These are phyloP conservation scores for Craseonycteris thonglongyai DNA, from an alignment of 2,113 vertebrate genomes.

Conservation along the genomic window DNA sequence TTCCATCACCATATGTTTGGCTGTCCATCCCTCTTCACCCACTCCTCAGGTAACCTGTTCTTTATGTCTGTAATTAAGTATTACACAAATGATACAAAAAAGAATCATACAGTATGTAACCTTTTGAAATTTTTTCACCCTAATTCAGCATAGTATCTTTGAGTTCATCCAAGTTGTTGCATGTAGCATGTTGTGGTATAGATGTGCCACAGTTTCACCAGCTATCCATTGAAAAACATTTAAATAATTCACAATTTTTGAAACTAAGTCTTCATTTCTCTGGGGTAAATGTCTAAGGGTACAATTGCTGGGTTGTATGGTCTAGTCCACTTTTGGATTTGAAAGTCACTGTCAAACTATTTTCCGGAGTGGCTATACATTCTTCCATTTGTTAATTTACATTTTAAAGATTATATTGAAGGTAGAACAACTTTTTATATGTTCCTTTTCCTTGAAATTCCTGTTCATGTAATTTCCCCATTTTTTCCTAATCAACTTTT, in stretches of 20 bases:
- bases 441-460: constrained; percentile 1
- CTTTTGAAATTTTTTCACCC: neutral
- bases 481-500: neutral
- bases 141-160: neutral
- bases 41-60: neutral
- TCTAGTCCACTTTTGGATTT: neutral
- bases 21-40: too few species aligned
- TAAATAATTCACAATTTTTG: neutral
- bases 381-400: neutral
- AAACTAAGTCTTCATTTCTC: neutral
- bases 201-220: neutral
- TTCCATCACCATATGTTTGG: too few species aligned
- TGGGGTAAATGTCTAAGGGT: neutral
- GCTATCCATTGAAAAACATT: neutral
- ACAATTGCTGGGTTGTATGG: neutral
- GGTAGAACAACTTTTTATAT: neutral
- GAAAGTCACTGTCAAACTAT: neutral
- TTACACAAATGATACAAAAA: neutral
- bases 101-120: neutral
- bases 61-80: neutral
- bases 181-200: neutral
- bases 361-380: neutral
- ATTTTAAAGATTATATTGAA: neutral
- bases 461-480: neutral
- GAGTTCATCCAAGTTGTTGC: neutral